Conservation (phyloP, 1,140 invertebrate genomes). For the Drosophila ogumai region DNA sequence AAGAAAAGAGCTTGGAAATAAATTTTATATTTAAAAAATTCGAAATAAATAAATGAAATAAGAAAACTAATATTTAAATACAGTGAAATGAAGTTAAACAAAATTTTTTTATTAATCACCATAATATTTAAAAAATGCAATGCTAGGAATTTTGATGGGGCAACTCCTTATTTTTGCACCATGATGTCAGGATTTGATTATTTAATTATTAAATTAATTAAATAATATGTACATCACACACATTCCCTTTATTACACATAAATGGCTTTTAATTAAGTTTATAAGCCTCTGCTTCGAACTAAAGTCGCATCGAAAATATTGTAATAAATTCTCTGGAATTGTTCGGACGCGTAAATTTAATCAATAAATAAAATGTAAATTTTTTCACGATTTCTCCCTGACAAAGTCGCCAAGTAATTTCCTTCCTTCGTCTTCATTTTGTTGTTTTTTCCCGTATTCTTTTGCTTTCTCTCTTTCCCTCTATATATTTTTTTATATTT, state of each 20-base stretch:
- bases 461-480: not conserved
- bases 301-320: constrained; percentile 17
- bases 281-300: constrained; percentile 11
- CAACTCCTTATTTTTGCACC: not conserved
- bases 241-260: constrained; percentile 3
- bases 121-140: not conserved
- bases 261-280: constrained; percentile 45
- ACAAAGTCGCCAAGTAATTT: constrained; percentile 26
- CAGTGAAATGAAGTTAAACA: not conserved
- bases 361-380: constrained; percentile 44
- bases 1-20: not conserved
- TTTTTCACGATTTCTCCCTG: constrained; percentile 10
- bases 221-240: not conserved
- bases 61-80: not conserved
- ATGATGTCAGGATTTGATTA: too few relatives aligned
- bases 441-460: not conserved
- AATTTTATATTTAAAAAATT: not conserved
- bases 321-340: constrained; percentile 27
- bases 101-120: too few relatives aligned
- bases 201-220: not conserved
- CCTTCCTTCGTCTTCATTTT: constrained; percentile 5
- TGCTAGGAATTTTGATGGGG: not conserved
- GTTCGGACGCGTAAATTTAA: constrained; percentile 28
- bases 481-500: constrained; percentile 5
- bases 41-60: not conserved